Evolutionary conservation across 2,797 vertebrate species (phyloP).

Genomic region (Enteromius mattozi): DNA sequence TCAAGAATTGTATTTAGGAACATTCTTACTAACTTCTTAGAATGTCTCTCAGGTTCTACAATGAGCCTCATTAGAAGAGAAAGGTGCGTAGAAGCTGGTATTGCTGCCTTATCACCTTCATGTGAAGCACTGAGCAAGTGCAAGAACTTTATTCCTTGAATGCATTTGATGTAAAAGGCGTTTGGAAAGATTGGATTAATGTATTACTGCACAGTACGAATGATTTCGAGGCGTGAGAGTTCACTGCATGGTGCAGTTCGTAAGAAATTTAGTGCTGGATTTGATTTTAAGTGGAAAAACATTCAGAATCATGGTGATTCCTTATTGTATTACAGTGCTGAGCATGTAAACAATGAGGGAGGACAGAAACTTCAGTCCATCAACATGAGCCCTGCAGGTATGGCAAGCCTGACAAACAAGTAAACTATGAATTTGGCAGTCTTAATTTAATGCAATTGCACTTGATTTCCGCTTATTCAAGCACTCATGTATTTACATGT

Average conservation of each 20-base stretch:
- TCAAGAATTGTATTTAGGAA: background rate
- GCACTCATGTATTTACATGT: background rate
- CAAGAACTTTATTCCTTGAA: background rate
- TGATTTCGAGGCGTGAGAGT: background rate
- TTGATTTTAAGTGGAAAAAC: background rate
- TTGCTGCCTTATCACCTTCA: background rate
- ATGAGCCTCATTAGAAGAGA: constrained; percentile 10
- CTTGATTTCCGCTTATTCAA: constrained; percentile 3
- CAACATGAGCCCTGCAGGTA: background rate
- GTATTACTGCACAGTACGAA: background rate
- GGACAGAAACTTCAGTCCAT: background rate
- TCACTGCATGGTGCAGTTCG: background rate
- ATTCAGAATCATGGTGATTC: background rate
- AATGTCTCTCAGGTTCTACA: background rate
- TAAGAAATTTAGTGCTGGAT: background rate
- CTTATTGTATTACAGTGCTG: background rate
- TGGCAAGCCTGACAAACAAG: constrained; percentile 32
- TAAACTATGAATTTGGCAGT: constrained; percentile 18
- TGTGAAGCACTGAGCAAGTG: background rate
- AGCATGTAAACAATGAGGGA: background rate
- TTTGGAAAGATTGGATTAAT: background rate
- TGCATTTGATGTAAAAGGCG: background rate
- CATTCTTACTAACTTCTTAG: background rate
- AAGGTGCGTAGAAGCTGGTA: background rate
- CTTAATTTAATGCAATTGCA: background rate